Conservation (phyloP, 2,113 vertebrate species). For the Corvus cornix region DNA sequence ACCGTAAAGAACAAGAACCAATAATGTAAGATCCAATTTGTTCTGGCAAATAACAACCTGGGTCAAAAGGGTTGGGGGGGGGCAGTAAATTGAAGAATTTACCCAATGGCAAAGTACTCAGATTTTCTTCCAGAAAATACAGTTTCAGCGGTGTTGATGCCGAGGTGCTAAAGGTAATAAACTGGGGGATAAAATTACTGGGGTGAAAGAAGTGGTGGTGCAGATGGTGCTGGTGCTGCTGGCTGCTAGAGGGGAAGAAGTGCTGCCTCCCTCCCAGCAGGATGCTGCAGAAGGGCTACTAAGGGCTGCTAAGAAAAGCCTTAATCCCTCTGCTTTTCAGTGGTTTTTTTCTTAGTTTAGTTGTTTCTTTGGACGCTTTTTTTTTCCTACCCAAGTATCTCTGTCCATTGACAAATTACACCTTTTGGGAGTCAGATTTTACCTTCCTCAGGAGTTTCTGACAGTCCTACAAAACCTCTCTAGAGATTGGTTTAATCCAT, state of each 20-base stretch:
- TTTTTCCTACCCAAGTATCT: neutral
- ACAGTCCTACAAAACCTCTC: neutral
- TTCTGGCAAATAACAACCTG: conserved; percentile 7
- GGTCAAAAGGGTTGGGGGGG: neutral
- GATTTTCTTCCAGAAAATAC: neutral
- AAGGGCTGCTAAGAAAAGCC: neutral
- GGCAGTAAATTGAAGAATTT: neutral
- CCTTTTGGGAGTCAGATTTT: neutral
- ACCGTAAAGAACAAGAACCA: conserved; percentile 36
- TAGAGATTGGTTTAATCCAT: neutral
- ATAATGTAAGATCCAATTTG: conserved; percentile 6
- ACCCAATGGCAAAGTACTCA: neutral
- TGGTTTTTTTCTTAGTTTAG: neutral
- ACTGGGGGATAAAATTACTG: neutral
- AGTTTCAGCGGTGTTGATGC: neutral
- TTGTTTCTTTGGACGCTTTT: neutral
- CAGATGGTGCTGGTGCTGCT: neutral
- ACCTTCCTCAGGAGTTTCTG: neutral
- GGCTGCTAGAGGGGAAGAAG: neutral
- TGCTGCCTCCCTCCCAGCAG: neutral
- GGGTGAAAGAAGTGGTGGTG: neutral
- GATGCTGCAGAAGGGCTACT: neutral
- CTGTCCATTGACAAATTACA: neutral
- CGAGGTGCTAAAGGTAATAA: neutral
- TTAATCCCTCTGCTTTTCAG: neutral